Evolutionary conservation across 1,140 invertebrate genomes (phyloP).

Genomic region (Drosophila suzukii): DNA sequence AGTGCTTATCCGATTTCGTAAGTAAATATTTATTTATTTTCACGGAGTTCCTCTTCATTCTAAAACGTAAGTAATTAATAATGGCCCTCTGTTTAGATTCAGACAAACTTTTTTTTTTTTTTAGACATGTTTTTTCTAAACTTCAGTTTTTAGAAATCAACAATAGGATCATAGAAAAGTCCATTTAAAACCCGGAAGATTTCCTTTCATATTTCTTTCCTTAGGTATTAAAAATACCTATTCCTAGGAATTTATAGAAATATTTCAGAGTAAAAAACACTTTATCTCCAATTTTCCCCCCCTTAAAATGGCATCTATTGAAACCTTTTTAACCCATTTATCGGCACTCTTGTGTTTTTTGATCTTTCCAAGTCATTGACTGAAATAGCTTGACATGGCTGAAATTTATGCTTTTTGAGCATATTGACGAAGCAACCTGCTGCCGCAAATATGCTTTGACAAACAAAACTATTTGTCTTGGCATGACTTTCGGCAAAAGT

Average conservation of each 20-base stretch:
- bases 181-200: no score
- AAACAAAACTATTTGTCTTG: conserved; percentile 77
- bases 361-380: conserved; percentile 61
- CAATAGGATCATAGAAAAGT: no score
- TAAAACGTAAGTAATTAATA: no score
- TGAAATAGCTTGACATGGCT: conserved; percentile 44
- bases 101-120: no score
- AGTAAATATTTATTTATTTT: neutral
- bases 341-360: conserved; percentile 20
- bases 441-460: conserved; percentile 69
- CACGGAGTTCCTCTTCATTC: no score
- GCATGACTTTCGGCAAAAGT: conserved; percentile 64
- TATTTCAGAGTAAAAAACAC: neutral
- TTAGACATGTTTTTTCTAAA: no score
- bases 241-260: neutral
- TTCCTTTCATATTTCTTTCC: no score
- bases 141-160: no score
- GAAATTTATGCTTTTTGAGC: conserved; percentile 7
- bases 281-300: neutral
- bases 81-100: no score
- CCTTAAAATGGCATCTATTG: no score
- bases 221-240: neutral
- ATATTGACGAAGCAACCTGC: conserved; percentile 29
- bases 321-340: neutral
- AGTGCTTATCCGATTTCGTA: neutral